Conservation (phyloP, 2,888 invertebrate genomes). For the Tipula vernalis region DNA sequence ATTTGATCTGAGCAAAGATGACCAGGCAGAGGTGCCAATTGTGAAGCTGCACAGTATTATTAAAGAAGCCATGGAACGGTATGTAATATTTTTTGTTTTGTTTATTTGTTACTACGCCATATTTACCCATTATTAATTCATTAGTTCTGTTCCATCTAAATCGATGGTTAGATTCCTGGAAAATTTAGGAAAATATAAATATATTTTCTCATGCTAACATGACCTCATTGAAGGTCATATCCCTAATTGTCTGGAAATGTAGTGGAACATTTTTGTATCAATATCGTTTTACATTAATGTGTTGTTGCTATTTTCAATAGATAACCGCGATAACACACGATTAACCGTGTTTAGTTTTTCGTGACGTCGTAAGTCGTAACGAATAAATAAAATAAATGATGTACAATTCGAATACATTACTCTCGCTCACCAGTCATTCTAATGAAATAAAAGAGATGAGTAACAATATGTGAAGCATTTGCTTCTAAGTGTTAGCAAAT, state of each 20-base stretch:
- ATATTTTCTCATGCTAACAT: not conserved
- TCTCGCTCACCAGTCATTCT: too few relatives aligned
- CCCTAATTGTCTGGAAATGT: not conserved
- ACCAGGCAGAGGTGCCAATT: conserved; percentile 13
- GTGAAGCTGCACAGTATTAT: conserved; percentile 11
- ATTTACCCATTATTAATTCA: not conserved
- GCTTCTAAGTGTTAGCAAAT: too few relatives aligned
- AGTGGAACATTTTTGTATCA: not conserved
- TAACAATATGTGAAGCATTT: too few relatives aligned
- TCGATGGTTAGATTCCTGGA: not conserved
- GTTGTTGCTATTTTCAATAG: not conserved
- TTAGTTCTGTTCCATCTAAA: not conserved
- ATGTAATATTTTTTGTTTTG: not conserved
- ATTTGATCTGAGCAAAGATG: conserved; percentile 11
- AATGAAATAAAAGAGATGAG: too few relatives aligned
- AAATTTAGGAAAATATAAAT: not conserved
- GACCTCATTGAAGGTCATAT: not conserved
- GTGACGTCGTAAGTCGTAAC: not conserved
- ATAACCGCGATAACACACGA: not conserved
- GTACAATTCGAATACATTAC: too few relatives aligned
- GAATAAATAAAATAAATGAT: too few relatives aligned
- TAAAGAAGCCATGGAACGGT: conserved; percentile 5
- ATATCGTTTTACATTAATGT: not conserved
- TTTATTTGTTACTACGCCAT: not conserved
- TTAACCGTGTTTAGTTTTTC: not conserved